Evolutionary conservation across 2,888 invertebrate species (phyloP), one percentile per base, ranked within the genome.

Genomic region (Caenorhabditis sp.): DNA sequence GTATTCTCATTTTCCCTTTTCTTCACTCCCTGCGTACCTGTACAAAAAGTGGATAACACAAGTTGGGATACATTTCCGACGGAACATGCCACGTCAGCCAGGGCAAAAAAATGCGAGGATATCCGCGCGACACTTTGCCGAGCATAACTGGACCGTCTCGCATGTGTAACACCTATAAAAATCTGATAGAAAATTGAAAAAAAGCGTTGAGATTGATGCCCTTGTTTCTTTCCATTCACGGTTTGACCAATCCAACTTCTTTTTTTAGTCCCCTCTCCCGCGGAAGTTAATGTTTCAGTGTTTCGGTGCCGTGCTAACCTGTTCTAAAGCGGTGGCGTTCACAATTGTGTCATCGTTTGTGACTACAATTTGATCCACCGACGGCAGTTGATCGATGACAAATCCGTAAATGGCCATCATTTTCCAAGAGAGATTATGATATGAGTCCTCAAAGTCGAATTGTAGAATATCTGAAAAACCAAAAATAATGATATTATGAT

Each of bases 61-160:
- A 74, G 63, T 87, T 81, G 1, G 87, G 85, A 63, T 89, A 88
- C 76, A 83, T 80, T 22, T 78, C 71, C 17, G 81, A 79, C 1
- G 85, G 81, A 7, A 88, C 87, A 71, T 86, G 86, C 88, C 88
- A 88, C 13, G 86, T 80, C 17, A 88, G 61, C 88, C 88, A 89
- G 2, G 87, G 86, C 72, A 88, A 77, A 52, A 88, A 83, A 2
- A 88, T 80, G 8, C 88, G 78, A 0, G 88, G 88, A 45, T 88
- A 88, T 2, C 88, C 88, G 7, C 87, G 72, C 7, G 88, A 88
- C 3, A 88, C 88, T 70, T 88, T 88, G 17, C 88, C 88, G 37
- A 87, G 63, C 63, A 88, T 81, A 53, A 79, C 80, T 5, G 81
- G 75, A n/a, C 71, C 74, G 13, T 66, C 39, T 15, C 71, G 58